These are phyloP conservation scores for Bombyx mori DNA, from an alignment of 1,140 invertebrate genomes.

Conservation along the genomic window ASM3026992v2 NC_085108.1:3454501-3455000, in stretches of 20 bases:
- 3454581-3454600: conserved; percentile 41
- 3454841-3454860: conserved; percentile 16
- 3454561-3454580: conserved; percentile 58
- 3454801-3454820: conserved; percentile 19
- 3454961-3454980: conserved; percentile 11
- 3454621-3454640: conserved; percentile 27
- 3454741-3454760: conserved; percentile 16
- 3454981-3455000: too few species aligned
- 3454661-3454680: conserved; percentile 37
- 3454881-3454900: conserved; percentile 14
- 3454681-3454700: conserved; percentile 29
- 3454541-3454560: conserved; percentile 24
- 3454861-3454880: conserved; percentile 13
- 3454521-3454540: conserved; percentile 13
- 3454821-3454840: conserved; percentile 23
- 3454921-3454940: conserved; percentile 21
- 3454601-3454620: conserved; percentile 56
- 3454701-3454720: conserved; percentile 27
- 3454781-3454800: conserved; percentile 14
- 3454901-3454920: conserved; percentile 11
- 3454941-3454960: conserved; percentile 12
- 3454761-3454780: conserved; percentile 19
- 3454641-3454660: conserved; percentile 45
- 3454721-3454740: conserved; percentile 23
- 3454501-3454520: background rate